Conservation (phyloP, 2,113 vertebrate genomes). For the Agelaius tricolor region DNA sequence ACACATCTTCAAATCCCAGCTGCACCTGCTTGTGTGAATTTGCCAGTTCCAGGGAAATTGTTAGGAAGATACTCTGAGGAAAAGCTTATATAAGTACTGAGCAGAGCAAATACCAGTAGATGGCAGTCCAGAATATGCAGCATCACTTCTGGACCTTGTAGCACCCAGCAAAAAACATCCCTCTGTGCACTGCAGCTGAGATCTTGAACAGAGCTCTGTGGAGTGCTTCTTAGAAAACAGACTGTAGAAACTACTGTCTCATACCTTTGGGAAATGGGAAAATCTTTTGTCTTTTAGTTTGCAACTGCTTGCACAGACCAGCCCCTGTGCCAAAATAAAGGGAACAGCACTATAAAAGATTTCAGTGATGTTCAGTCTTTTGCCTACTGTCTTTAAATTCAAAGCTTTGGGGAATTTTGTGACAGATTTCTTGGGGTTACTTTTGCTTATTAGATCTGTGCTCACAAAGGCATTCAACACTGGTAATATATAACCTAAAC, state of each 20-base stretch:
- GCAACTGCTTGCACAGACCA: not conserved
- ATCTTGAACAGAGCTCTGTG: not conserved
- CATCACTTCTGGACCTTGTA: not conserved
- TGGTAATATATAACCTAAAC: not conserved
- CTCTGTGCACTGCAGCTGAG: not conserved
- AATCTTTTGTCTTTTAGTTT: not conserved
- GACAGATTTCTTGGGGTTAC: not conserved
- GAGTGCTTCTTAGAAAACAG: not conserved
- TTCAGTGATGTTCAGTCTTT: not conserved
- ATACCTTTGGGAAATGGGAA: not conserved
- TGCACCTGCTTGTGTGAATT: not conserved
- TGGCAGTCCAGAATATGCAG: slow-evolving; percentile 43
- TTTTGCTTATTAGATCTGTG: not conserved
- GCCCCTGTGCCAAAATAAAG: not conserved
- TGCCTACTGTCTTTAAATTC: not conserved
- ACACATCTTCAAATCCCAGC: not conserved
- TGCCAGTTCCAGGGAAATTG: not conserved
- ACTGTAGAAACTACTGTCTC: not conserved
- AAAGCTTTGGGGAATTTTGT: not conserved
- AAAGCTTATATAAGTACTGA: slow-evolving; percentile 23
- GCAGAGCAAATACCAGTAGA: slow-evolving; percentile 37
- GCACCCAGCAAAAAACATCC: not conserved
- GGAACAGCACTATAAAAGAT: not conserved
- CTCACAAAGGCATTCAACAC: not conserved
- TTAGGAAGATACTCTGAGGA: not conserved